Evolutionary conservation across 2,888 invertebrate genomes (phyloP), one percentile per base, ranked within the genome.

Genomic region (Pachymerium ferrugineum): DNA sequence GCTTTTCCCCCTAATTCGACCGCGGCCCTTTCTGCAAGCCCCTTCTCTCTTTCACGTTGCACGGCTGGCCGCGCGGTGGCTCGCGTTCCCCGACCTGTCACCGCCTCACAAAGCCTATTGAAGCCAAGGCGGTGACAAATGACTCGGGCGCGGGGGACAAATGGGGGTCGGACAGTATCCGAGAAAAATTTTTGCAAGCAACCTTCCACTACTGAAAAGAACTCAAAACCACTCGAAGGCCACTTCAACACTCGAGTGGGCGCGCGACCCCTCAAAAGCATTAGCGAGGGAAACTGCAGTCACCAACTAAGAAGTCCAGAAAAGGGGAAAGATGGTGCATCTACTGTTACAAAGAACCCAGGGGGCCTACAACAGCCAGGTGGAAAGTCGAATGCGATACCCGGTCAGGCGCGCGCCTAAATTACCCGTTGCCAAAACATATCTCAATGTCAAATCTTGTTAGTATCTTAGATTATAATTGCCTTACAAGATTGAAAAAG

Each of bases 51-150:
- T 31, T 68, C 68, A 29, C 29, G 31, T 29, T 30, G 68, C 29
- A 29, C 68, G 29, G 29, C 31, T 68, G 68, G 31, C 29, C 31
- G 29, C 68, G 68, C 68, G 29, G 29, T 31, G 29, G 68, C 31
- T 31, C 31, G 68, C 29, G 68, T 29, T 31, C 29, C 29, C 31
- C 16, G 28, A 16, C 68, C 31, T 29, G 29, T 31, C 29, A 31
- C 68, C 29, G 68, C 68, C 68, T 31, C 68, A 68, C 68, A 68
- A 68, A 68, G 68, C 68, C 68, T 31, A 68, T 68, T 68, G 22
- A 68, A 31, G 31, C 68, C 29, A 31, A 16, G 29, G 68, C 68
- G 68, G 68, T 68, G 68, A 68, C 68, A 68, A 68, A 68, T 68
- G 68, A 68, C 68, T 68, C n/a, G 29, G 29, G 68, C 68, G 19